These are phyloP conservation scores for Rhabdomys pumilio DNA, from an alignment of 2,797 vertebrate genomes.

Conservation along the genomic window DNA sequence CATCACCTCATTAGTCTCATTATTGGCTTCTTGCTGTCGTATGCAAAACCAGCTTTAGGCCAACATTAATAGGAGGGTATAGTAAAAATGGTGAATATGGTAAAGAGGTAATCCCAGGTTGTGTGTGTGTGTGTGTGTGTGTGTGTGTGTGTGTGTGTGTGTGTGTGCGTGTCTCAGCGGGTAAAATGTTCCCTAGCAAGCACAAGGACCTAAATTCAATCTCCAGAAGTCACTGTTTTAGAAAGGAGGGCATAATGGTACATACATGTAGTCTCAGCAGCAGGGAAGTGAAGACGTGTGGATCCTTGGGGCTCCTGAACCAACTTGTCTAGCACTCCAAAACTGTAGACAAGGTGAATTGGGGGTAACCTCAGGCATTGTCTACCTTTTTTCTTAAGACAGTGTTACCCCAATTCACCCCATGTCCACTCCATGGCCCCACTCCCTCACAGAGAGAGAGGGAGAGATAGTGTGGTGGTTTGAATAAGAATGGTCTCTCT, in stretches of 20 bases:
- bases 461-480: background rate
- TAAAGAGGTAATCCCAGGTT: background rate
- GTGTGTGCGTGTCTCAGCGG: background rate
- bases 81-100: too few relatives aligned
- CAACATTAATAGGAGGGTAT: background rate
- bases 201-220: background rate
- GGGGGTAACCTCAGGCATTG: too few relatives aligned
- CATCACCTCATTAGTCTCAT: background rate
- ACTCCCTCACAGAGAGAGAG: background rate
- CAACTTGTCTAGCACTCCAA: background rate
- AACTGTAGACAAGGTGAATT: too few relatives aligned
- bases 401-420: background rate
- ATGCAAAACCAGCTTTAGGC: background rate
- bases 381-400: background rate
- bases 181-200: background rate
- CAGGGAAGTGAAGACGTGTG: too few relatives aligned
- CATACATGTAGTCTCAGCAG: background rate
- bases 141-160: too few relatives aligned
- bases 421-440: background rate
- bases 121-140: background rate
- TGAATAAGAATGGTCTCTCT: background rate
- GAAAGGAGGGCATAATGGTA: background rate
- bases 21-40: background rate
- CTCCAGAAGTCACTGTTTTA: background rate
- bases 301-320: background rate